Evolutionary conservation across 1,140 invertebrate genomes (phyloP).

Genomic region (Neotoxoptera formosana): DNA sequence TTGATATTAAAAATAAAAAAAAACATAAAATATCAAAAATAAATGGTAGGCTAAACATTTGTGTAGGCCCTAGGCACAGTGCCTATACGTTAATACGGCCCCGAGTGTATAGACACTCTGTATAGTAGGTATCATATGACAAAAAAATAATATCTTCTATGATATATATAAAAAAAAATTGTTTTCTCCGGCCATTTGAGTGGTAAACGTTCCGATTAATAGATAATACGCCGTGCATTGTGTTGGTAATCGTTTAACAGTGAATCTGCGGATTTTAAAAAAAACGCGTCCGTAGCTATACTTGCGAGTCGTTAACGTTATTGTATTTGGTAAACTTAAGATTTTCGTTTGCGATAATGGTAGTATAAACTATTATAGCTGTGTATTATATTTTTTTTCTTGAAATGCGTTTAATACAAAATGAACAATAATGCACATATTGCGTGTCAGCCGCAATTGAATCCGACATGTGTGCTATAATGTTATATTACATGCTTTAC

Average conservation of each 20-base stretch:
- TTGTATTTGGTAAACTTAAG: not conserved
- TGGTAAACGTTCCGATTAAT: not conserved
- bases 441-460: not conserved
- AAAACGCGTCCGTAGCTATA: not conserved
- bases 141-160: not conserved
- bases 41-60: too few relatives aligned
- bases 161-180: not conserved
- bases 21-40: too few relatives aligned
- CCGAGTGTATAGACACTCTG: too few relatives aligned
- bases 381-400: not conserved
- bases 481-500: not conserved
- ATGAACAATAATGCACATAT: not conserved
- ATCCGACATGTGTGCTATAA: not conserved
- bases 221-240: not conserved
- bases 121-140: too few relatives aligned
- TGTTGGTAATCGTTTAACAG: not conserved
- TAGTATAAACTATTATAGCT: not conserved
- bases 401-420: not conserved
- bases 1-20: too few relatives aligned
- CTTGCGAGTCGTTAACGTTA: not conserved
- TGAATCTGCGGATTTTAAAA: not conserved
- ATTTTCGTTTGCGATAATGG: not conserved
- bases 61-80: too few relatives aligned
- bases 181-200: not conserved
- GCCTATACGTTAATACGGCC: too few relatives aligned